Evolutionary conservation across 2,113 vertebrate genomes (phyloP).

Genomic region (Psilopsiagon aurifrons): DNA sequence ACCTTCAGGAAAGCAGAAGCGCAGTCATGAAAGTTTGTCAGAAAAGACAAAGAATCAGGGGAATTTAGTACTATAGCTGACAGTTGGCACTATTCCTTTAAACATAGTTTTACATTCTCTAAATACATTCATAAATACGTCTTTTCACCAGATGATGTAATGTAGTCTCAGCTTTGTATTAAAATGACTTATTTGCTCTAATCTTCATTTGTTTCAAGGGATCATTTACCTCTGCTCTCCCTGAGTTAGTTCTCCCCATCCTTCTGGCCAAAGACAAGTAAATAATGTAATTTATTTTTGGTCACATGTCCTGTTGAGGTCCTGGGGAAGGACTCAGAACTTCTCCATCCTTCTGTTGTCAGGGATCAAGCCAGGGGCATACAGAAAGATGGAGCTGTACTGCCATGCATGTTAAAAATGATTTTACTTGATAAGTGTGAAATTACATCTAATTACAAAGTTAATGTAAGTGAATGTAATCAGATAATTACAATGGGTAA

Average conservation of each 20-base stretch:
- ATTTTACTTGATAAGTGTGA: conserved; percentile 59
- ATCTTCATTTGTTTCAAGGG: not conserved
- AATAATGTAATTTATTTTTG: not conserved
- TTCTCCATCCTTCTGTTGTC: not conserved
- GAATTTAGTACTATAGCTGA: not conserved
- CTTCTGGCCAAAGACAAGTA: not conserved
- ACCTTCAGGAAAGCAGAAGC: not conserved
- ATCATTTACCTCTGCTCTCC: not conserved
- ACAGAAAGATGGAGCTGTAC: not conserved
- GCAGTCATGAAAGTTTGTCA: not conserved
- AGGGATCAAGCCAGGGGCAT: not conserved
- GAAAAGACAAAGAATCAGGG: not conserved
- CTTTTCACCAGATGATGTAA: not conserved
- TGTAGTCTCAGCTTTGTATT: not conserved
- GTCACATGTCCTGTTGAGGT: not conserved
- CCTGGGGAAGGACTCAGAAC: not conserved
- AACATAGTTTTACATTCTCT: not conserved
- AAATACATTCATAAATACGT: not conserved
- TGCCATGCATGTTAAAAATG: not conserved
- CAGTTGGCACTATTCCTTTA: not conserved
- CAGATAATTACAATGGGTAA: conserved; percentile 73
- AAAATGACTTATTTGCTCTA: not conserved
- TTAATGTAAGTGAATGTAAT: conserved; percentile 75
- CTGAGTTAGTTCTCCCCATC: not conserved
- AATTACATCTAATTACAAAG: conserved; percentile 74